phyloP scores from a whole-genome alignment of 1,140 invertebrate genomes.

The Agrypnia vestita region DNA sequence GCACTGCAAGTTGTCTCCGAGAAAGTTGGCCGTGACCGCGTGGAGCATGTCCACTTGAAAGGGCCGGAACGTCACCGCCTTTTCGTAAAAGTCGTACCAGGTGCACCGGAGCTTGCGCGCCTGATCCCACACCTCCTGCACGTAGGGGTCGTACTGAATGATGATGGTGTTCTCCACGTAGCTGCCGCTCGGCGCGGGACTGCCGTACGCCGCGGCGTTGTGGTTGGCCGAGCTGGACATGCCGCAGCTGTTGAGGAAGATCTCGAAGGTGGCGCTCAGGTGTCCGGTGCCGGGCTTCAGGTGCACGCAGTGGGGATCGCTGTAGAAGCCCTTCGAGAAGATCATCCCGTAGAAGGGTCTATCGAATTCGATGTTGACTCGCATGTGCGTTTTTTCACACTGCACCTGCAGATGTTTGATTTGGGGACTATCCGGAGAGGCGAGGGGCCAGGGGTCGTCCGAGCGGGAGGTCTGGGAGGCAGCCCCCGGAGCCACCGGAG shows the following conservation, averaged over 20 bases:
- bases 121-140: constrained; percentile 93
- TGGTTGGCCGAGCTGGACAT: constrained; percentile 92
- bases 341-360: constrained; percentile 96
- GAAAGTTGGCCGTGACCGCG: constrained; percentile 94
- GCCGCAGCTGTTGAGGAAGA: constrained; percentile 92
- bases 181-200: constrained; percentile 89
- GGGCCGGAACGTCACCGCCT: constrained; percentile 93
- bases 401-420: constrained; percentile 95
- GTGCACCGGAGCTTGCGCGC: constrained; percentile 89
- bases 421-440: constrained; percentile 89
- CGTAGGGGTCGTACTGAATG: constrained; percentile 95
- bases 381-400: constrained; percentile 96
- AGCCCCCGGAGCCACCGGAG: constrained; percentile 62
- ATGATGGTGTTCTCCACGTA: constrained; percentile 97
- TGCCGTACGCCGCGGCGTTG: constrained; percentile 85
- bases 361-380: constrained; percentile 95
- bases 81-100: constrained; percentile 97
- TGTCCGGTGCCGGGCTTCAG: constrained; percentile 91
- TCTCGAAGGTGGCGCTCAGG: constrained; percentile 92
- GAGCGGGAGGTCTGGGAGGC: constrained; percentile 65
- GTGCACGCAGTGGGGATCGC: constrained; percentile 92
- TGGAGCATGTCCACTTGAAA: constrained; percentile 96
- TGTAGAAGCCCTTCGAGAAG: constrained; percentile 94
- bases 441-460: constrained; percentile 88
- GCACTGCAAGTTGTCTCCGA: constrained; percentile 94